Evolutionary conservation across 2,113 vertebrate genomes (phyloP), one percentile per base, ranked within the genome.

Genomic region (Gadus macrocephalus): DNA sequence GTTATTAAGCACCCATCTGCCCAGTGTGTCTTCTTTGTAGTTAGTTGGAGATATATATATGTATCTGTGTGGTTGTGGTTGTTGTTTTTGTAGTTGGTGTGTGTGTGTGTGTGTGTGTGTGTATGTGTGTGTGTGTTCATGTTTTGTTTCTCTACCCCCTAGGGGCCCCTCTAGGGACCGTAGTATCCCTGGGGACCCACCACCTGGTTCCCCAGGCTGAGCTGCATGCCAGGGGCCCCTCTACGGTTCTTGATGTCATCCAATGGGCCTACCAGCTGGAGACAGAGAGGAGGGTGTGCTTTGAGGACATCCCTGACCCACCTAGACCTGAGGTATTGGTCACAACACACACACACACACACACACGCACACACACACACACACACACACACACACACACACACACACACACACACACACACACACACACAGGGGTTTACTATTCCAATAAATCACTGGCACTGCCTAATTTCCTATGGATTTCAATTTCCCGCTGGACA

Each of bases 401-500:
- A 31, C 58, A 56, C 63, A 38, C 53, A 66, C 15, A 14, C 35
- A 60, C 22, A 69, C 71, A 74, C 69, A 58, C 74, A 79, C 64
- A 15, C 67, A 62, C 80, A 76, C 81, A 72, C 77, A 53, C 74
- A 68, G 75, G 88, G 83, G 88, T 89, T 91, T 88, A 87, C 83
- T 85, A 78, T 84, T 89, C 83, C 88, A 90, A 89, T 91, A 90
- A 92, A 91, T 91, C 88, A 87, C 81, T 89, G 75, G 75, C 38
- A 25, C 74, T n/a, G 77, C 87, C 84, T 90, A 89, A 91, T 91
- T 91, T 91, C 84, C 84, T 88, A 91, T 89, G 87, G 90, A 90
- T 91, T 91, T 88, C 84, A 91, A 88, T 92, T 91, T 90, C 88
- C 89, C 87, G 77, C 77, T 85, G 85, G 85, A 88, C 86, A 89